Evolutionary conservation across 2,888 invertebrate genomes (phyloP).

Genomic region (Drosophila kokeensis): DNA sequence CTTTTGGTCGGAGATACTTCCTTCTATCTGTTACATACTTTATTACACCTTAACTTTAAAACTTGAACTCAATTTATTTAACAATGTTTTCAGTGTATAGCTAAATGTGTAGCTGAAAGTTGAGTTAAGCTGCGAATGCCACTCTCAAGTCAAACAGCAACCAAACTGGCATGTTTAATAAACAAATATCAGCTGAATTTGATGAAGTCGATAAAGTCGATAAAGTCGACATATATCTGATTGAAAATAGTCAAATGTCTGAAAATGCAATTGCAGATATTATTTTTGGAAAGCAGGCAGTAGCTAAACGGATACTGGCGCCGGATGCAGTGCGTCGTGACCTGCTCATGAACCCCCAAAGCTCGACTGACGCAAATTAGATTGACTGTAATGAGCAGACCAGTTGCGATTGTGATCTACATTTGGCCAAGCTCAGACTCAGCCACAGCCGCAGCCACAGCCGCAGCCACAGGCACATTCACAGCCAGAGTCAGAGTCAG

Average conservation of each 20-base stretch:
- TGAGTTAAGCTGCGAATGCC: background rate
- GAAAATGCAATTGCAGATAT: background rate
- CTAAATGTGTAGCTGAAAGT: background rate
- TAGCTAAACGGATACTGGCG: constrained; percentile 37
- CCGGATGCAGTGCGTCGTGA: constrained; percentile 73
- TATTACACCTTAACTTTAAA: background rate
- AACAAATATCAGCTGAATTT: background rate
- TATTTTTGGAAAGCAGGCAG: background rate
- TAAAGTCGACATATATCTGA: background rate
- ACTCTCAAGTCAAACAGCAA: background rate
- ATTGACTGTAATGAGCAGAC: constrained; percentile 79
- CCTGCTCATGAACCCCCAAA: constrained; percentile 53
- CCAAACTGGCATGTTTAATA: background rate
- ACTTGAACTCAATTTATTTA: background rate
- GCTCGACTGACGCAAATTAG: constrained; percentile 73
- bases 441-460: constrained; percentile 5
- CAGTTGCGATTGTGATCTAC: constrained; percentile 64
- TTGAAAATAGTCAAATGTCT: background rate
- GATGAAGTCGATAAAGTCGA: background rate
- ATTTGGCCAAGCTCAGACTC: constrained; percentile 14
- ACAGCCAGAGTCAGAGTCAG: background rate
- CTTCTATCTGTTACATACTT: background rate
- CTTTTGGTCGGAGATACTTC: fast-evolving
- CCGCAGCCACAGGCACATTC: background rate
- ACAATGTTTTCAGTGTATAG: background rate